Evolutionary conservation across 2,888 invertebrate genomes (phyloP).

Genomic region (Neria commutata): DNA sequence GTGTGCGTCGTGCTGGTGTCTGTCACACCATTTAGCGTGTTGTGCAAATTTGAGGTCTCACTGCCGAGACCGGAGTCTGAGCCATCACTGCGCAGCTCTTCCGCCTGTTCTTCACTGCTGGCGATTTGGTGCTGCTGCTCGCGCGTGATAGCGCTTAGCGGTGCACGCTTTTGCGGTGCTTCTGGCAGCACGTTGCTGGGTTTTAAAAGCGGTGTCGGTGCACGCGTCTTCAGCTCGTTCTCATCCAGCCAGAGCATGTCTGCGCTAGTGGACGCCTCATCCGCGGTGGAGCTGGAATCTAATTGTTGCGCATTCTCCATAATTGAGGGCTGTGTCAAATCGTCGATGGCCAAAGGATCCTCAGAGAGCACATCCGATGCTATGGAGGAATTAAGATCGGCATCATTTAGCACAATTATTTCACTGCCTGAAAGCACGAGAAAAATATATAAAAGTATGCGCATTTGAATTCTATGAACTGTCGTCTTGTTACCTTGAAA

Average conservation of each 20-base stretch:
- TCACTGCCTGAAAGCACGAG: slow-evolving; percentile 37
- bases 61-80: slow-evolving; percentile 85
- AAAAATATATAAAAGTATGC: not conserved
- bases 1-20: too few relatives aligned
- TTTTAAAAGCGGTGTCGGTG: too few relatives aligned
- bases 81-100: slow-evolving; percentile 69
- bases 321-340: slow-evolving; percentile 38
- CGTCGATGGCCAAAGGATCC: slow-evolving; percentile 61
- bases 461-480: slow-evolving; percentile 1
- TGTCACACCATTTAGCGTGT: slow-evolving; percentile 29
- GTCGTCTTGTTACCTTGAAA: slow-evolving; percentile 5
- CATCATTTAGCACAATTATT: slow-evolving; percentile 50
- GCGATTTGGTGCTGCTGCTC: slow-evolving; percentile 4
- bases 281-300: slow-evolving; percentile 39
- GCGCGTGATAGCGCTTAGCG: not conserved
- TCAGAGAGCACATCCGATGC: slow-evolving; percentile 54
- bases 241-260: slow-evolving; percentile 45
- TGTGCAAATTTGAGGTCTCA: slow-evolving; percentile 65
- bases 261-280: slow-evolving; percentile 39
- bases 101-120: slow-evolving; percentile 27
- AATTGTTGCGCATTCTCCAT: slow-evolving; percentile 32
- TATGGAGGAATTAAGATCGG: slow-evolving; percentile 49
- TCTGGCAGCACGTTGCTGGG: slow-evolving; percentile 11
- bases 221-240: slow-evolving; percentile 32
- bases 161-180: not conserved